These are phyloP conservation scores for Phrynocephalus guinanensis DNA, from an alignment of 2,797 vertebrate genomes.

Conservation along the genomic window DNA sequence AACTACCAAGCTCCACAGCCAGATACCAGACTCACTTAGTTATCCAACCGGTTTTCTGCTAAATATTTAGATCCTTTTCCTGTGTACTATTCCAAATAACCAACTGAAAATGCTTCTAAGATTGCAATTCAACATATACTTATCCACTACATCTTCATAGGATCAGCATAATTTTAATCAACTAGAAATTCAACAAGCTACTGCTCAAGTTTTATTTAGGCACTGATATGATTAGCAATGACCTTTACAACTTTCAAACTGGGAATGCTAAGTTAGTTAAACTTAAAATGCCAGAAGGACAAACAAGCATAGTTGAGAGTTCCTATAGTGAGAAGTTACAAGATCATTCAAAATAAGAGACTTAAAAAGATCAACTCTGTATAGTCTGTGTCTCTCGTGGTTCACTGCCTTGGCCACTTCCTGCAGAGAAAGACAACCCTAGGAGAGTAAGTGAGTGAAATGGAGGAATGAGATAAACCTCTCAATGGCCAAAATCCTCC, in stretches of 20 bases:
- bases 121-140: background rate
- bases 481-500: background rate
- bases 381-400: too few species aligned
- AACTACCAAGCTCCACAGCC: too few species aligned
- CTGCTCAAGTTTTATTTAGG: constrained; percentile 15
- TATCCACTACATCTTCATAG: background rate
- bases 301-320: background rate
- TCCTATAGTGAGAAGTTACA: background rate
- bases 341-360: background rate
- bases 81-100: background rate
- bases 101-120: background rate
- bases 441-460: background rate
- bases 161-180: background rate
- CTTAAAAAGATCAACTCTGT: background rate
- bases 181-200: background rate
- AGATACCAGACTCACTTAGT: too few species aligned
- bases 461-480: background rate
- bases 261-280: background rate
- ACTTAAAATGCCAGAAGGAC: background rate
- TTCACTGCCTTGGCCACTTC: background rate
- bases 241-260: background rate
- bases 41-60: background rate
- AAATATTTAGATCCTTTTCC: background rate
- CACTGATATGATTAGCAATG: background rate
- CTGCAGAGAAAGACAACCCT: background rate